These are phyloP conservation scores for Flexamia atlantica DNA, from an alignment of 2,888 invertebrate genomes.

Conservation along the genomic window DNA sequence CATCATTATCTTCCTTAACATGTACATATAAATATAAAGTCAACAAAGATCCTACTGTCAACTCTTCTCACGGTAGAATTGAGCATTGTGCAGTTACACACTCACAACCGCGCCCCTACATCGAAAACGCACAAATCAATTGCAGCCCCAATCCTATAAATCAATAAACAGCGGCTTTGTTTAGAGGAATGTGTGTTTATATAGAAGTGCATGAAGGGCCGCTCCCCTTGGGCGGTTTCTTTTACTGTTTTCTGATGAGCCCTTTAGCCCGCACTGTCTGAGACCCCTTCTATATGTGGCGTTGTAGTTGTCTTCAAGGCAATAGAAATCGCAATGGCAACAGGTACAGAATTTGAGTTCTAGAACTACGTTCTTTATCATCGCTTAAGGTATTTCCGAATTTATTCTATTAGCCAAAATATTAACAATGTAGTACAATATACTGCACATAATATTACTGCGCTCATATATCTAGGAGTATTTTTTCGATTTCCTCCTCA, in stretches of 20 bases:
- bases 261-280: background rate
- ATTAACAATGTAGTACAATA: too few species aligned
- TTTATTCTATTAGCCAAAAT: too few species aligned
- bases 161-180: constrained; percentile 52
- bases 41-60: background rate
- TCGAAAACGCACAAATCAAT: constrained; percentile 56
- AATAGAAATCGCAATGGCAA: background rate
- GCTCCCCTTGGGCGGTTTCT: constrained; percentile 46
- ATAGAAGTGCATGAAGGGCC: constrained; percentile 30
- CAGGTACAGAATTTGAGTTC: background rate
- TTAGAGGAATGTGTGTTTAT: constrained; percentile 49
- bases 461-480: too few species aligned
- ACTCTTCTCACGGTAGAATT: constrained; percentile 18
- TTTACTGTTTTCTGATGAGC: constrained; percentile 57
- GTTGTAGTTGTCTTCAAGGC: too few species aligned
- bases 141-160: constrained; percentile 31
- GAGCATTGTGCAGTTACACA: background rate
- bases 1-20: too few species aligned
- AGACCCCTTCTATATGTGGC: background rate
- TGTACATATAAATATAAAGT: background rate
- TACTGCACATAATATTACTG: too few species aligned
- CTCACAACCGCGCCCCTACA: background rate
- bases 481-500: too few species aligned
- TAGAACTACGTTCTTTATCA: background rate
- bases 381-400: background rate